Evolutionary conservation across 2,113 vertebrate genomes (phyloP).

Genomic region (Oenanthe oenanthe): DNA sequence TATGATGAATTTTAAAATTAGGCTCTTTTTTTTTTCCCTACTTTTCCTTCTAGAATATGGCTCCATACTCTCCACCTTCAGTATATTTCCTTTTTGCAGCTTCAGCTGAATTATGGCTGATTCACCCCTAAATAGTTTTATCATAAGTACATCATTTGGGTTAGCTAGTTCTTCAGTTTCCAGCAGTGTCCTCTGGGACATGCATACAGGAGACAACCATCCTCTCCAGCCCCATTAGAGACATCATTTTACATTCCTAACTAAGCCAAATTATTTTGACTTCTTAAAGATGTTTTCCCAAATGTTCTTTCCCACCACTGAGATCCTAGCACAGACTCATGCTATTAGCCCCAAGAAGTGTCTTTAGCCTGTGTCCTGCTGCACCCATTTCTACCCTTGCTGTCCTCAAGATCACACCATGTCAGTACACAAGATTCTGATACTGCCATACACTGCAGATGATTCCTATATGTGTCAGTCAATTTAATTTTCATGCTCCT

Average conservation of each 20-base stretch:
- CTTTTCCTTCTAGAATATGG: neutral
- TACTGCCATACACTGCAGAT: neutral
- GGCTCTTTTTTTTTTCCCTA: neutral
- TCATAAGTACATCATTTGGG: neutral
- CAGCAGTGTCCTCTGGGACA: neutral
- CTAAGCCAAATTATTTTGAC: neutral
- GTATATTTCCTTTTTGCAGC: neutral
- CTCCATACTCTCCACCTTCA: neutral
- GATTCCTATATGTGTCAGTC: neutral
- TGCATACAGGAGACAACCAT: accelerated
- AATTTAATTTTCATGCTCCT: neutral
- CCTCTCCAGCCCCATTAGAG: neutral
- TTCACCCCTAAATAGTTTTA: neutral
- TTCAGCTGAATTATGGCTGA: neutral
- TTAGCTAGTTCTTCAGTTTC: neutral
- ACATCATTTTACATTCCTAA: neutral
- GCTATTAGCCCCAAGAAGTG: neutral
- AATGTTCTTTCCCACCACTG: neutral
- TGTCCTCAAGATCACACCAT: neutral
- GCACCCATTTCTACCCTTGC: neutral
- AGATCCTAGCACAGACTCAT: neutral
- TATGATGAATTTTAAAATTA: neutral
- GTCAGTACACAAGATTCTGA: neutral
- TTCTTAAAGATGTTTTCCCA: neutral
- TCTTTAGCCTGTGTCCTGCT: neutral